phyloP scores from a whole-genome alignment of 2,113 vertebrate genomes.

The Prinia subflava region DNA sequence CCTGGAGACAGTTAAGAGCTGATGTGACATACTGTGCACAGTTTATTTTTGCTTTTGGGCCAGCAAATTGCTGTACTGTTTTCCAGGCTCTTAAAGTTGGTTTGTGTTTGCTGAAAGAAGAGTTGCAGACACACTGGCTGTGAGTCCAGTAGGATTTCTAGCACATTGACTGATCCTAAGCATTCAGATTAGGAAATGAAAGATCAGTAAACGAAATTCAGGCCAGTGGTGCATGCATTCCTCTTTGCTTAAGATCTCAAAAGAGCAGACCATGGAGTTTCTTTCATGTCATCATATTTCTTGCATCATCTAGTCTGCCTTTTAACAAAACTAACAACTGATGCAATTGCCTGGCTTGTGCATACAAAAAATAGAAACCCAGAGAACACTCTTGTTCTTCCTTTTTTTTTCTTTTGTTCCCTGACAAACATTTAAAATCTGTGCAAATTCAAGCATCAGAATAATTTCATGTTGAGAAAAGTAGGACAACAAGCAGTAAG shows the following conservation, averaged over 20 bases:
- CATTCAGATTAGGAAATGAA: not conserved
- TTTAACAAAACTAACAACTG: not conserved
- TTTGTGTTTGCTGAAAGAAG: conserved; percentile 44
- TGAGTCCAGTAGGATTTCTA: not conserved
- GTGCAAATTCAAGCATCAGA: not conserved
- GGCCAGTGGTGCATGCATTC: not conserved
- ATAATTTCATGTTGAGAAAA: not conserved
- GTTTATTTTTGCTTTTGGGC: conserved; percentile 32
- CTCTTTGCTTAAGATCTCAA: not conserved
- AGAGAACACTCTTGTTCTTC: not conserved
- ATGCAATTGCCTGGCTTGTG: not conserved
- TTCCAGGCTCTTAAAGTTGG: conserved; percentile 13
- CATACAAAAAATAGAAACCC: not conserved
- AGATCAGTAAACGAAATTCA: not conserved
- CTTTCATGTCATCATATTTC: not conserved
- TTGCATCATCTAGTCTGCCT: not conserved
- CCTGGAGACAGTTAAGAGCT: conserved; percentile 41
- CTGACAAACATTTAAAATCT: not conserved
- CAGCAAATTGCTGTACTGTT: not conserved
- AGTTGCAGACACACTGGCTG: not conserved
- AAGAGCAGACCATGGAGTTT: not conserved
- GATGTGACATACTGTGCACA: not conserved
- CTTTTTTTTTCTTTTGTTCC: not conserved
- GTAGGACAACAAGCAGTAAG: not conserved
- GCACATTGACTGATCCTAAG: not conserved